Conservation (phyloP, 2,797 vertebrate genomes). For the Siniperca obscura region DNA sequence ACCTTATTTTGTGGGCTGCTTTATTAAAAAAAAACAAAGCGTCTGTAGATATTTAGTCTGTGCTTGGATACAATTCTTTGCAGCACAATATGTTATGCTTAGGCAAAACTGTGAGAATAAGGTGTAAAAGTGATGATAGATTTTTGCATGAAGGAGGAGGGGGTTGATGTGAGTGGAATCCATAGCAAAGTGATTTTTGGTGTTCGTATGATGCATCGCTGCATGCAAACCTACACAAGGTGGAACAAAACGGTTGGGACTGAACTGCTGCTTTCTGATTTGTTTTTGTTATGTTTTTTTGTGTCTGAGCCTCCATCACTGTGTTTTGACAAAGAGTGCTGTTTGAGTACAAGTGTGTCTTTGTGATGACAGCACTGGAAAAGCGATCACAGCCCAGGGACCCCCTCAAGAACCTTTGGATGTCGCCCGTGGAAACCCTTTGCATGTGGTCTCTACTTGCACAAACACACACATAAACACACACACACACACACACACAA, state of each 20-base stretch:
- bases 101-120: slow-evolving; percentile 24
- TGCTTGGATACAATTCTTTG: slow-evolving; percentile 12
- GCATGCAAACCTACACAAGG: neutral
- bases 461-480: slow-evolving; percentile 32
- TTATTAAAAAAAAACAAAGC: slow-evolving; percentile 25
- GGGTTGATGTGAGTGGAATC: slow-evolving; percentile 36
- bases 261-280: slow-evolving; percentile 36
- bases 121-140: slow-evolving; percentile 48
- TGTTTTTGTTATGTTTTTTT: slow-evolving; percentile 21
- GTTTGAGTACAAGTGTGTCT: slow-evolving; percentile 63
- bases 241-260: slow-evolving; percentile 24
- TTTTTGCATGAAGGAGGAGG: slow-evolving; percentile 28
- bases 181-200: slow-evolving; percentile 47
- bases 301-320: neutral
- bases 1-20: slow-evolving; percentile 21
- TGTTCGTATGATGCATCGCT: slow-evolving; percentile 15
- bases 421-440: slow-evolving; percentile 78
- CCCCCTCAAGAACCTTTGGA: slow-evolving; percentile 60
- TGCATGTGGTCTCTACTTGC: slow-evolving; percentile 71
- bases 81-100: slow-evolving; percentile 24
- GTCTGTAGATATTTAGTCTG: slow-evolving; percentile 19
- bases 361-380: slow-evolving; percentile 77
- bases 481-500: slow-evolving; percentile 22
- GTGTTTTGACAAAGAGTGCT: slow-evolving; percentile 33
- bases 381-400: slow-evolving; percentile 72